Conservation (phyloP, 2,797 vertebrate species). For the Falco cherrug region DNA sequence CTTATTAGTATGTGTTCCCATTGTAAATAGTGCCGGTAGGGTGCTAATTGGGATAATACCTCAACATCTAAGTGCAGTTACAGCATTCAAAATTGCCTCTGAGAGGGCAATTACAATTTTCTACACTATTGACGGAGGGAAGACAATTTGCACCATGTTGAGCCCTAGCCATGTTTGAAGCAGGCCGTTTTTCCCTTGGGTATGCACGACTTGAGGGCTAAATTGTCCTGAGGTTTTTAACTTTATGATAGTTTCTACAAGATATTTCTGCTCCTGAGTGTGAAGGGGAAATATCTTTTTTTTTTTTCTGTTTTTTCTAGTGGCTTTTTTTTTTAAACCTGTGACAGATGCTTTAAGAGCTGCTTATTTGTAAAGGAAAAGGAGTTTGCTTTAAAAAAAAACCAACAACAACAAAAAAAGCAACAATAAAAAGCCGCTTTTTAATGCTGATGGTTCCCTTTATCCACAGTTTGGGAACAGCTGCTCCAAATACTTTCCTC, state of each 20-base stretch:
- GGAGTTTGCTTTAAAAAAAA: background rate
- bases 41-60: background rate
- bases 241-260: background rate
- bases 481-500: background rate
- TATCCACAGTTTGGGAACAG: background rate
- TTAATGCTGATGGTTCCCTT: background rate
- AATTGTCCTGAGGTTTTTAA: background rate
- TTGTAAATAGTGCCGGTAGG: background rate
- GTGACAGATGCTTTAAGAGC: background rate
- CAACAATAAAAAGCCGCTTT: background rate
- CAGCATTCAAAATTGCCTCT: background rate
- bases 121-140: accelerated
- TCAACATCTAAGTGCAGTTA: background rate
- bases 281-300: background rate
- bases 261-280: background rate
- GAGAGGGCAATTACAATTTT: background rate
- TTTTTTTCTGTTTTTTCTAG: background rate
- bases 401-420: background rate
- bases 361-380: background rate
- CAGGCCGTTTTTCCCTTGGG: background rate
- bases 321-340: background rate
- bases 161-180: background rate
- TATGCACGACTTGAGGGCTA: background rate
- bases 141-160: accelerated
- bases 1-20: background rate